These are phyloP conservation scores for Tympanuchus pallidicinctus DNA, from an alignment of 2,113 vertebrate species.

Conservation along the genomic window DNA sequence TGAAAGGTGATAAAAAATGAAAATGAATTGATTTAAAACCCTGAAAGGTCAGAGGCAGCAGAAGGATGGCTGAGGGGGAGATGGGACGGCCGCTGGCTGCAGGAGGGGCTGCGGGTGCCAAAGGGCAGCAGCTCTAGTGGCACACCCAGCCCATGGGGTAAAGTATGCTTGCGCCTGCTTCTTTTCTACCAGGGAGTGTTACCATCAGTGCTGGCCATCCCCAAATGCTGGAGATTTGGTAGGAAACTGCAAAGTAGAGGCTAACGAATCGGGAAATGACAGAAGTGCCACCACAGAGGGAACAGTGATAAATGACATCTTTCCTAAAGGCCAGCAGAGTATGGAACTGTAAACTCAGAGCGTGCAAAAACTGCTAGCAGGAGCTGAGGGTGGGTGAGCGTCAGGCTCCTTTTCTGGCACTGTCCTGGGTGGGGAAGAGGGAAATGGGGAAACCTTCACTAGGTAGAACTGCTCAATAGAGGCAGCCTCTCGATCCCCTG, in stretches of 20 bases:
- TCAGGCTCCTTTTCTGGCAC: background rate
- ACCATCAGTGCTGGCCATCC: background rate
- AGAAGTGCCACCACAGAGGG: background rate
- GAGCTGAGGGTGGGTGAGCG: background rate
- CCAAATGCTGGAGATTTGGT: background rate
- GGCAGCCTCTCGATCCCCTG: slow-evolving; percentile 52
- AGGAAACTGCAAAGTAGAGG: background rate
- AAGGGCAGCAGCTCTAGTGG: background rate
- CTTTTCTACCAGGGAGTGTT: background rate
- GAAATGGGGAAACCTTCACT: background rate
- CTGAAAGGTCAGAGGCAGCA: background rate
- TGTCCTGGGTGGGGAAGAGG: background rate
- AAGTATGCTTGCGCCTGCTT: background rate
- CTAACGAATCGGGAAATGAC: background rate
- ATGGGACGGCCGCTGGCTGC: background rate
- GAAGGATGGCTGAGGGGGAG: background rate
- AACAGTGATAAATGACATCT: background rate
- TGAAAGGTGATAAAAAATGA: slow-evolving; percentile 6
- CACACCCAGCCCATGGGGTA: background rate
- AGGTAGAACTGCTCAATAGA: slow-evolving; percentile 29
- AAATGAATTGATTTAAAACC: background rate
- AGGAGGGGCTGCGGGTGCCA: background rate
- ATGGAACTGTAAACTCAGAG: background rate
- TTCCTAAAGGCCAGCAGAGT: background rate
- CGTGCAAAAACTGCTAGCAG: background rate